Conservation (phyloP, 1,140 invertebrate genomes). For the Drosophila teissieri region DNA sequence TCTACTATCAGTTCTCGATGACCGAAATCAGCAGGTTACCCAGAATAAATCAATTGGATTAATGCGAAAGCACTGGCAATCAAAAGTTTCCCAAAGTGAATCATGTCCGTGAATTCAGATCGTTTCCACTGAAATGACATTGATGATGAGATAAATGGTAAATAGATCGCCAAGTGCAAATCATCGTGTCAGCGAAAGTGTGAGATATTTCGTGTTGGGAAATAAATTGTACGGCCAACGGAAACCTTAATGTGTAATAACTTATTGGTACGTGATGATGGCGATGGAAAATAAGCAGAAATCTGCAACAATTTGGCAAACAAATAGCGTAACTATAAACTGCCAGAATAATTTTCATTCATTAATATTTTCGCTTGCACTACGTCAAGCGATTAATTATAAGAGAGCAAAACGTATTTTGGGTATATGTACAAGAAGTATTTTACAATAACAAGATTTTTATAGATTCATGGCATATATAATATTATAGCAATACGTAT, state of each 20-base stretch:
- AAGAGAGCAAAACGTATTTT: background rate
- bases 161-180: constrained; percentile 21
- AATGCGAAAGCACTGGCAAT: constrained; percentile 5
- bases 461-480: too few relatives aligned
- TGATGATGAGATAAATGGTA: background rate
- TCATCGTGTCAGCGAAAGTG: background rate
- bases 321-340: background rate
- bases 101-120: constrained; percentile 25
- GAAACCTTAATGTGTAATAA: background rate
- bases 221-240: background rate
- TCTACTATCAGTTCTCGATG: constrained; percentile 1
- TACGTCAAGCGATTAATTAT: background rate
- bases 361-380: background rate
- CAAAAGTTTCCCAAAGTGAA: constrained; percentile 17
- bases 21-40: background rate
- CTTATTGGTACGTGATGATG: background rate
- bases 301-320: background rate
- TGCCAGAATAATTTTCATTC: background rate
- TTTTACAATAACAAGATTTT: too few relatives aligned
- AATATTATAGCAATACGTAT: too few relatives aligned
- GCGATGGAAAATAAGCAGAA: background rate
- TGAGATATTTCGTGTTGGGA: background rate
- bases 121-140: constrained; percentile 38
- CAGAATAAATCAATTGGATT: background rate
- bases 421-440: too few relatives aligned